Base-by-base conservation (phyloP, 2,113 vertebrate species). In the Circaetus gallicus region DNA sequence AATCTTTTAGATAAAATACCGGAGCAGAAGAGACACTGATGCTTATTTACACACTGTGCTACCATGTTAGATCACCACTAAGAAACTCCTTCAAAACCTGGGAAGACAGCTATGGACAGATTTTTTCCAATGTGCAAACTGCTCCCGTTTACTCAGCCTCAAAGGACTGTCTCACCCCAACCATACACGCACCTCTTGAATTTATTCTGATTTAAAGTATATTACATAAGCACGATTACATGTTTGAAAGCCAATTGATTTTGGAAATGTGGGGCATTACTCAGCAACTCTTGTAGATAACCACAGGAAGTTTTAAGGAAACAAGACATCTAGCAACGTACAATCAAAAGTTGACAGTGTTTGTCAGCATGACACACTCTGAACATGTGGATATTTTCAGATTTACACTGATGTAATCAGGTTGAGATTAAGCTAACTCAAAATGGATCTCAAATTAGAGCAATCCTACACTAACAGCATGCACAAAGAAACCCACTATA, bases 241-340 rank as follows among this genome's bases (percentile, higher is more conserved):
- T 4, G 21, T 58, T 26, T 58, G 31, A 86, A 86, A 91, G 55
- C 16, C 15, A 71, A 56, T 40, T 0, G 0, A 15, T 78, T 73
- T 34, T 84, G 22, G 16, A 71, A 49, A 16, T 4, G n/a, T 42
- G 61, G 26, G 61, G 16, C 29, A 49, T 61, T 38, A 55, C 34
- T 61, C 56, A 49, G 70, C 49, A 89, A n/a, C 24, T 58, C 79
- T 6, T 31, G 21, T 2, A 61, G 38, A 16, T 55, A 89, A 53
- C 16, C 6, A 10, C 22, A 78, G 40, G 72, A 82, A 82, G 22
- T n/a, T 76, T 65, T 28, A 87, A 76, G 61, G 66, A 87, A 89
- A 56, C 15, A 76, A 88, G 40, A 34, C 0, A 0, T 59, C 72
- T 32, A 67, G 38, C 4, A 3, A 56, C 1, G 7, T 6, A 61